Evolutionary conservation across 2,888 invertebrate genomes (phyloP).

Genomic region (Microplitis deprimator): DNA sequence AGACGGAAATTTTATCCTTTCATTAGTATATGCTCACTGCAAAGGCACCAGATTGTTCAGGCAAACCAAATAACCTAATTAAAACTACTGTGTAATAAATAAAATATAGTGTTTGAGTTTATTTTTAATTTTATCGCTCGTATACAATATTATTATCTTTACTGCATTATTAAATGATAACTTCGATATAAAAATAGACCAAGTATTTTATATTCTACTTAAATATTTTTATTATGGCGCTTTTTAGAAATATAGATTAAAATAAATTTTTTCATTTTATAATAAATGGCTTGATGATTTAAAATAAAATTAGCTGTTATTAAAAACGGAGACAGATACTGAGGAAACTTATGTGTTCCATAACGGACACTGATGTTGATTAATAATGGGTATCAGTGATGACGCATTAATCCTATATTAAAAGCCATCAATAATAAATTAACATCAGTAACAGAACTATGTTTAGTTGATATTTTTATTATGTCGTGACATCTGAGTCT

Average conservation of each 20-base stretch:
- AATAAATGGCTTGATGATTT: too few relatives aligned
- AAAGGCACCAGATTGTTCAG: constrained; percentile 13
- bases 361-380: too few relatives aligned
- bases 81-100: neutral
- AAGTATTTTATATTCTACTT: too few relatives aligned
- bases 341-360: too few relatives aligned
- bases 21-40: constrained; percentile 44
- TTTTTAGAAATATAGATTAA: too few relatives aligned
- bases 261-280: too few relatives aligned
- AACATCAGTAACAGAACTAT: constrained; percentile 18
- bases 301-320: too few relatives aligned
- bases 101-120: neutral
- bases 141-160: neutral
- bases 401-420: neutral
- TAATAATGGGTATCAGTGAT: neutral
- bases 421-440: constrained; percentile 22
- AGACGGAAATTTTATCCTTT: constrained; percentile 41
- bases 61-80: neutral
- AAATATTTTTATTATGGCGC: too few relatives aligned
- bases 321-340: too few relatives aligned
- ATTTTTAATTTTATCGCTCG: neutral
- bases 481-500: constrained; percentile 49
- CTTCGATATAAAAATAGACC: too few relatives aligned
- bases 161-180: neutral
- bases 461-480: constrained; percentile 48